These are phyloP conservation scores for Oenanthe melanoleuca DNA, from an alignment of 2,113 vertebrate genomes.

Conservation along the genomic window DNA sequence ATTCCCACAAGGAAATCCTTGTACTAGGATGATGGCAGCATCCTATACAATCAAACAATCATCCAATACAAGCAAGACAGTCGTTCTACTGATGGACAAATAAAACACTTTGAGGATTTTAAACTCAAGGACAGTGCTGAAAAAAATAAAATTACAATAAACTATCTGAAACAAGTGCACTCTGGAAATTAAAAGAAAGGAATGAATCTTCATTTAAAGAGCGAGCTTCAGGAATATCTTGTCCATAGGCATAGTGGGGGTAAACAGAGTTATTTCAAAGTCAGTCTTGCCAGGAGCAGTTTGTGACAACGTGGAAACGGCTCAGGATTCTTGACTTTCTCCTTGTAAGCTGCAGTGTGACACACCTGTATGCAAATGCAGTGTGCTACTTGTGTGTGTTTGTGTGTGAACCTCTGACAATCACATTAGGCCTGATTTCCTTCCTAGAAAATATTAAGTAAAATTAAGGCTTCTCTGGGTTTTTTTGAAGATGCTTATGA, in stretches of 20 bases:
- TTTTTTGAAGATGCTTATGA: background rate
- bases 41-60: background rate
- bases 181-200: background rate
- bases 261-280: background rate
- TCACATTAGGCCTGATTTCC: background rate
- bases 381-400: accelerated
- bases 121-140: background rate
- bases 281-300: background rate
- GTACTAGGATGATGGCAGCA: background rate
- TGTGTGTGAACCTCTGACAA: background rate
- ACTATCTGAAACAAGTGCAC: background rate
- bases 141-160: background rate
- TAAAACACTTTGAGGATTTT: background rate
- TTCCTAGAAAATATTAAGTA: background rate
- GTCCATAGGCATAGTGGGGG: background rate
- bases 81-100: background rate
- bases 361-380: background rate
- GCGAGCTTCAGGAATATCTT: background rate
- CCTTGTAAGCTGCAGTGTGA: background rate
- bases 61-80: background rate
- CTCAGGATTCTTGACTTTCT: background rate
- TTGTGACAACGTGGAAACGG: background rate
- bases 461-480: background rate
- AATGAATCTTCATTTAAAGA: background rate
- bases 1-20: background rate